Evolutionary conservation across 2,113 vertebrate species (phyloP), one percentile per base, ranked within the genome.

Genomic region (Hystrix brachyura): DNA sequence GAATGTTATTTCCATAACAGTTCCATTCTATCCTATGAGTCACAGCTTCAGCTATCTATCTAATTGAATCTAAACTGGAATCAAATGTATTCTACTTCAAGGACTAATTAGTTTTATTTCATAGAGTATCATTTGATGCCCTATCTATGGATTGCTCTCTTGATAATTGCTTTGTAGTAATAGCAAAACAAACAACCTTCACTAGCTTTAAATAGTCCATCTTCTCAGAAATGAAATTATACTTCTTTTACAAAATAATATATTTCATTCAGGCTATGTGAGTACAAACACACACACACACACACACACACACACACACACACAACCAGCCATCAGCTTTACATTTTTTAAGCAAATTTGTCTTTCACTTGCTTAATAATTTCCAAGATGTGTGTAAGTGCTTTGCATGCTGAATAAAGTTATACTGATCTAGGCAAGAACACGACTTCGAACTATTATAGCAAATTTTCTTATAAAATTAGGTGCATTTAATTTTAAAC

Each of bases 361-460:
- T 76, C 87, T 91, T 89, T 87, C 71, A 90, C 23, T 88, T 83
- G 59, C 43, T 95, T 90, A 43, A 59, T 94, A 80, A 82, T 94
- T 94, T 96, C 7, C 27, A 34, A 65, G 21, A 60, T 51, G 23
- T 85, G 9, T 0, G 1, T 69, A 38, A 69, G 2, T 67, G 2
- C 25, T 94, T 88, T 82, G 25, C 43, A 80, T 43, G 25, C 48
- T 97, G 18, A 10, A 89, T 82, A 83, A 92, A 89, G 19, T 48
- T 81, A 59, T 78, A 6, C 48, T 69, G 21, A 89, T 15, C n/a
- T 71, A 43, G n/a, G n/a, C 18, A 67, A 38, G 85, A 69, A 34
- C 7, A 51, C 25, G 25, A 90, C 38, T 76, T 96, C 78, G 27
- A 95, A 97, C 90, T 86, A 81, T 38, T 51, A 53, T 53, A 62